Conservation (phyloP, 1,140 invertebrate species). For the Halesus radiatus region DNA sequence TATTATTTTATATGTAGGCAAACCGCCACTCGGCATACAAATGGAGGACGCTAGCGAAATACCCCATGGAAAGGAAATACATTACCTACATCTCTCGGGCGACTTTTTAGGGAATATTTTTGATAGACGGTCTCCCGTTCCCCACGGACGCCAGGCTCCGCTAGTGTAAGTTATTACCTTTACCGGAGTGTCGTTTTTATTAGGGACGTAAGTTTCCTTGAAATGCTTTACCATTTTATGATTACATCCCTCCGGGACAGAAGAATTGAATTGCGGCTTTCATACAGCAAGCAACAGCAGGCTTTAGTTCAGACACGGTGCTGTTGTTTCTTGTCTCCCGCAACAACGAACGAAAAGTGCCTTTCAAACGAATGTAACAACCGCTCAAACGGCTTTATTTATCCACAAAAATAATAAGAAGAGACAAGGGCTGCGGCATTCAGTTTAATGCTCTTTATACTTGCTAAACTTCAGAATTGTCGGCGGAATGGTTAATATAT, state of each 20-base stretch:
- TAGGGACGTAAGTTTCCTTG: slow-evolving; percentile 31
- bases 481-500: no score
- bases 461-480: no score
- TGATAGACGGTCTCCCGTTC: slow-evolving; percentile 43
- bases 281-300: background rate
- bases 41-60: slow-evolving; percentile 38
- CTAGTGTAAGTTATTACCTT: slow-evolving; percentile 35
- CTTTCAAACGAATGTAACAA: background rate
- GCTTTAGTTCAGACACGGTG: background rate
- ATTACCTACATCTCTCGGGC: slow-evolving; percentile 16
- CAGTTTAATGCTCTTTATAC: no score
- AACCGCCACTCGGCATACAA: slow-evolving; percentile 49
- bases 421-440: no score
- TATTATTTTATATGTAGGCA: slow-evolving; percentile 55
- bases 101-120: slow-evolving; percentile 47
- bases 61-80: slow-evolving; percentile 23
- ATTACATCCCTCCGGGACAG: slow-evolving; percentile 30
- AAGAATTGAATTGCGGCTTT: slow-evolving; percentile 31
- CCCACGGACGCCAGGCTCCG: background rate
- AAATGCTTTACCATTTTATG: slow-evolving; percentile 30
- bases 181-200: slow-evolving; percentile 38
- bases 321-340: background rate
- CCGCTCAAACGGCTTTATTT: no score
- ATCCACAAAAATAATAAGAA: no score
- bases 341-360: slow-evolving; percentile 10